A percentile compares a stretch with the other conserved stretches of the same genome.
Conservation (phyloP, 2,113 vertebrate species). For the Sitta europaea region DNA sequence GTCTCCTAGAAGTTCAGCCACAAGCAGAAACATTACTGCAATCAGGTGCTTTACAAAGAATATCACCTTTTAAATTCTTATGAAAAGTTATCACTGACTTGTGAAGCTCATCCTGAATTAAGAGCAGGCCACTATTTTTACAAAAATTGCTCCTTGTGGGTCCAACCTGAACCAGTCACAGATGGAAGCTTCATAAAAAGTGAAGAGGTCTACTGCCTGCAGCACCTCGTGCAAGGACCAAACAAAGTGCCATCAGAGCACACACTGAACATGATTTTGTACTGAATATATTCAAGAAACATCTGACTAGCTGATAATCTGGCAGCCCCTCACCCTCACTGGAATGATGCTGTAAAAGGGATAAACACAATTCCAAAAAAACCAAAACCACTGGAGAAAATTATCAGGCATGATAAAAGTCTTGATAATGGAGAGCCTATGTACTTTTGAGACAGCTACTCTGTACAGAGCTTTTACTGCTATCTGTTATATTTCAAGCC, state of each 20-base stretch:
- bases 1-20: neutral
- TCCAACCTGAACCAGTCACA: neutral
- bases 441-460: conserved; percentile 4
- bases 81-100: neutral
- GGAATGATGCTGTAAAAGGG: neutral
- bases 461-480: conserved; percentile 31
- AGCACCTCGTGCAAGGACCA: neutral
- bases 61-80: neutral
- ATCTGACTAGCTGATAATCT: neutral
- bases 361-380: neutral
- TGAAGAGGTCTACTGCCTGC: neutral
- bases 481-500: neutral
- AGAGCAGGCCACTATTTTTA: neutral
- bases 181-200: neutral
- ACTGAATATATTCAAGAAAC: neutral
- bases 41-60: neutral
- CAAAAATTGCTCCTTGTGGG: neutral
- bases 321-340: neutral
- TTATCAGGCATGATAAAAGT: neutral
- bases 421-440: neutral
- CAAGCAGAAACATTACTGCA: neutral
- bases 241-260: neutral
- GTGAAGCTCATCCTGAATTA: neutral
- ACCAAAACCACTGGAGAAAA: neutral
- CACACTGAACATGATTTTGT: neutral